Evolutionary conservation across 1,140 invertebrate species (phyloP).

Genomic region (Archivesica marissinica): DNA sequence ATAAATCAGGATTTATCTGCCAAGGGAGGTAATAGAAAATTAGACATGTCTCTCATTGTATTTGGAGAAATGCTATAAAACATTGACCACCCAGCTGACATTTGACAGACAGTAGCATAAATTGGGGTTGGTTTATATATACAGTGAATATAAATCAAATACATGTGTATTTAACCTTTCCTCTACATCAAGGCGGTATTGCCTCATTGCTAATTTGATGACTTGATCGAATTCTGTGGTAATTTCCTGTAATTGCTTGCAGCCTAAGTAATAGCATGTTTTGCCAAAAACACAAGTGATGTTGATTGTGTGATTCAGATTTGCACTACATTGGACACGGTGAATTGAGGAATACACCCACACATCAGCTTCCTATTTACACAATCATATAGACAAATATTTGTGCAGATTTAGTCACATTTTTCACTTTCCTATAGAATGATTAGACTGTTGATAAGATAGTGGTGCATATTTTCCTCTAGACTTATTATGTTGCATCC

Average conservation of each 20-base stretch:
- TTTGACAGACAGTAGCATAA: constrained; percentile 7
- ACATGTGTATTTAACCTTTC: constrained; percentile 21
- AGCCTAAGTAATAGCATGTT: constrained; percentile 2
- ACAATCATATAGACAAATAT: too few relatives aligned
- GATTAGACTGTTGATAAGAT: too few relatives aligned
- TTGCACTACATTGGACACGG: too few relatives aligned
- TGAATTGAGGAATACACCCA: too few relatives aligned
- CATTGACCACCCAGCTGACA: constrained; percentile 12
- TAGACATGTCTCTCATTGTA: too few relatives aligned
- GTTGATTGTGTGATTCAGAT: neutral
- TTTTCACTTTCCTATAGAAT: too few relatives aligned
- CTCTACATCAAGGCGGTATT: neutral
- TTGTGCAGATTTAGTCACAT: too few relatives aligned
- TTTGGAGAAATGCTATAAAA: neutral
- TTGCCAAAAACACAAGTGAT: neutral
- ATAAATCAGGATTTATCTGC: too few relatives aligned
- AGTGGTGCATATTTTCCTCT: too few relatives aligned
- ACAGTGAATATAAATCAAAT: constrained; percentile 26
- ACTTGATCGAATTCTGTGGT: constrained; percentile 24
- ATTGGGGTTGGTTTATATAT: constrained; percentile 18
- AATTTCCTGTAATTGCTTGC: constrained; percentile 25
- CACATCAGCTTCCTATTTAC: too few relatives aligned
- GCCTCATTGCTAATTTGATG: constrained; percentile 10
- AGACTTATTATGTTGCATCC: too few relatives aligned
- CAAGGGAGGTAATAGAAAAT: too few relatives aligned